Conservation (phyloP, 2,113 vertebrate genomes). For the Lathamus discolor region DNA sequence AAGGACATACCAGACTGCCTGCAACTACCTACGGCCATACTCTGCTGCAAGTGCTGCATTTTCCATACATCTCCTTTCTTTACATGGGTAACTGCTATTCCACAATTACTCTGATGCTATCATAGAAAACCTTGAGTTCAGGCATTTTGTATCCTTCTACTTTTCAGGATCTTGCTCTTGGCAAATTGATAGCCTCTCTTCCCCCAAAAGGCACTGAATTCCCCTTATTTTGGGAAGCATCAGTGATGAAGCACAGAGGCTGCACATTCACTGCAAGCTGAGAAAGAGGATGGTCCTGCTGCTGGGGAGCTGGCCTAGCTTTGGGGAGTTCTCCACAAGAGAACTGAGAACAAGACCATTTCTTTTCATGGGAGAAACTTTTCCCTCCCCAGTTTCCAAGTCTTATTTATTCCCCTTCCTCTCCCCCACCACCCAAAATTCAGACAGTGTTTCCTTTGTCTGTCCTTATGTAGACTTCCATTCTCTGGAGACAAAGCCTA, state of each 20-base stretch:
- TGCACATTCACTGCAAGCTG: neutral
- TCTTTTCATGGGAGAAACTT: neutral
- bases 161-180: neutral
- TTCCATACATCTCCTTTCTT: neutral
- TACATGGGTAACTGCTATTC: neutral
- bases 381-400: slow-evolving; percentile 3
- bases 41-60: neutral
- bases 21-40: neutral
- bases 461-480: neutral
- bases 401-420: neutral
- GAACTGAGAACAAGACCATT: neutral
- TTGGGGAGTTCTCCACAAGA: neutral
- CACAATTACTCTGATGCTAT: neutral
- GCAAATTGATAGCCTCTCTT: neutral
- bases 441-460: slow-evolving; percentile 50
- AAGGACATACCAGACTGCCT: neutral
- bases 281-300: neutral
- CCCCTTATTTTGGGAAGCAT: neutral
- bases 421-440: neutral
- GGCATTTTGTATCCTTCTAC: neutral
- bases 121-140: neutral
- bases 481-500: slow-evolving; percentile 23
- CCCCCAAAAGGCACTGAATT: neutral
- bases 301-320: neutral
- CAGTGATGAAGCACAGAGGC: neutral